Conservation (phyloP, 2,888 invertebrate genomes). For the Pheosia tremula region DNA sequence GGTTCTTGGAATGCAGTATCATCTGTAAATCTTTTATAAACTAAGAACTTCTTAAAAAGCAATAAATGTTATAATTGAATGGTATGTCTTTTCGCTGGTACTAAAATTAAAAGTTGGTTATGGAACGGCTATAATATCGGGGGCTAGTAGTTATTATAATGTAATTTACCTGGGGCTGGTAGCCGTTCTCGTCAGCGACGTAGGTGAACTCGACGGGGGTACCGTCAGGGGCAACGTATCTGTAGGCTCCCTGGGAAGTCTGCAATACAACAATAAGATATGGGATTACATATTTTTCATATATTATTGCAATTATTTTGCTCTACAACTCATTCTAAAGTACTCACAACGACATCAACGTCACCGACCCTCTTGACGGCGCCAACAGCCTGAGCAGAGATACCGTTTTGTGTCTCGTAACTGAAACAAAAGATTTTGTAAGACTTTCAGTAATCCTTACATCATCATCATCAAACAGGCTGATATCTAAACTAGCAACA, state of each 20-base stretch:
- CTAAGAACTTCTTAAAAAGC: too few relatives aligned
- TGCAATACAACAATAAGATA: constrained; percentile 27
- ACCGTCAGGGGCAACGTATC: constrained; percentile 84
- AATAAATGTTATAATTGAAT: too few relatives aligned
- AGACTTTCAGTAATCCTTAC: not conserved
- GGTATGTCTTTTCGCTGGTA: too few relatives aligned
- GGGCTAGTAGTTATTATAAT: not conserved
- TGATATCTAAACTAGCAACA: too few relatives aligned
- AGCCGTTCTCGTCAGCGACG: constrained; percentile 88
- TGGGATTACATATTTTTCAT: not conserved
- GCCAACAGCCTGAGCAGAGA: constrained; percentile 79
- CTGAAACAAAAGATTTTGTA: constrained; percentile 56
- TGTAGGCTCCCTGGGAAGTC: constrained; percentile 78
- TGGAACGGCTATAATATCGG: too few relatives aligned
- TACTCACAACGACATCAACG: constrained; percentile 51
- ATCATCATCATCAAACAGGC: too few relatives aligned
- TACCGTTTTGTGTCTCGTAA: constrained; percentile 85
- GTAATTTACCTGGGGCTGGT: constrained; percentile 82
- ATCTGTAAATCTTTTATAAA: too few relatives aligned
- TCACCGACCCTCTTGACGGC: constrained; percentile 70
- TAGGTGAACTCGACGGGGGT: constrained; percentile 81
- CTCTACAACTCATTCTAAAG: not conserved
- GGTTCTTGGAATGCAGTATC: too few relatives aligned
- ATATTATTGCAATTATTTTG: too few relatives aligned
- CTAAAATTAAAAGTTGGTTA: too few relatives aligned